Percentiles rank a stretch among this genome's conserved stretches.
Conservation (phyloP, 2,888 invertebrate species). For the Harpalus rubripes region DNA sequence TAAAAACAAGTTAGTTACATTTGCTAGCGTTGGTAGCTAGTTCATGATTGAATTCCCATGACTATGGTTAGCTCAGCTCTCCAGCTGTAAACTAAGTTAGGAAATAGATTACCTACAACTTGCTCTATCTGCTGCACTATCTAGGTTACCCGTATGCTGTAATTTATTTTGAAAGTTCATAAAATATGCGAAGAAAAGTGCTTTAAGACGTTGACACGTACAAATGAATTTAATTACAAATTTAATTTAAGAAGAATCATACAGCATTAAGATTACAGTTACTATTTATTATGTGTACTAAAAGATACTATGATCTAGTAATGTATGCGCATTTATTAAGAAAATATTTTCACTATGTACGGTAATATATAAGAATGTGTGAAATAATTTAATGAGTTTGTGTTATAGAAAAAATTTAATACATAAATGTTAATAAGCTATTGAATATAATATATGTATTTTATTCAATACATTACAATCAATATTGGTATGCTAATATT, state of each 20-base stretch:
- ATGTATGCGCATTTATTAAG: too few relatives aligned
- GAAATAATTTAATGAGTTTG: too few relatives aligned
- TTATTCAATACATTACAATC: too few relatives aligned
- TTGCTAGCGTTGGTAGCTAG: not conserved
- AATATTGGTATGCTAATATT: too few relatives aligned
- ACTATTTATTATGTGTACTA: too few relatives aligned
- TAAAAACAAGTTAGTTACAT: constrained; percentile 6
- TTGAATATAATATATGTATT: too few relatives aligned
- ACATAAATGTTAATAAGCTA: too few relatives aligned
- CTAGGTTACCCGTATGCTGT: constrained; percentile 7
- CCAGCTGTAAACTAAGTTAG: constrained; percentile 18
- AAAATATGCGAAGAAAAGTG: not conserved
- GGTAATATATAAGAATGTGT: too few relatives aligned
- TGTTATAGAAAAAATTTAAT: too few relatives aligned
- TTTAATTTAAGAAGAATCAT: not conserved
- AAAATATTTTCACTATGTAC: too few relatives aligned
- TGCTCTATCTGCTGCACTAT: not conserved
- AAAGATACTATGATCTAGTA: too few relatives aligned
- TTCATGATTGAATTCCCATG: constrained; percentile 28
- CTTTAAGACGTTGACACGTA: not conserved
- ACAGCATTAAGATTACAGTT: not conserved
- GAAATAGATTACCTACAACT: constrained; percentile 23
- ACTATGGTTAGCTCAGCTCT: constrained; percentile 2
- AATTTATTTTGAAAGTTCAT: constrained; percentile 6
- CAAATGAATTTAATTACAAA: not conserved